Percentiles rank a stretch among this genome's conserved stretches.
phyloP scores from a whole-genome alignment of 1,140 invertebrate genomes.

The Camponotus floridanus region DNA sequence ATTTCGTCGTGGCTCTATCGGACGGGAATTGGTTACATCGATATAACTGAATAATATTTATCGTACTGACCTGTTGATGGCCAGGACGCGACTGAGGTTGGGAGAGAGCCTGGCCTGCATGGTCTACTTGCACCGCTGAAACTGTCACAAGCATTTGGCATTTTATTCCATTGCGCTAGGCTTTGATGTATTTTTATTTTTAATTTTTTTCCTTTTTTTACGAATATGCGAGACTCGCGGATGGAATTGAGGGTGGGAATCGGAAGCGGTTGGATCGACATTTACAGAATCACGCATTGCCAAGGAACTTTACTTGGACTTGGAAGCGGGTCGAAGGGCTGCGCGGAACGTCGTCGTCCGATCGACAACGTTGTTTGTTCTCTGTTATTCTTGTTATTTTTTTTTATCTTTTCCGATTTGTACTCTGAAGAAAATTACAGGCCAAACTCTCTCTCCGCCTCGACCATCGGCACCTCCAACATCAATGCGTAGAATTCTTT shows the following conservation, averaged over 20 bases:
- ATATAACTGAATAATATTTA: conserved; percentile 75
- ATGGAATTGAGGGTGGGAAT: neutral
- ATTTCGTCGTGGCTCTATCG: conserved; percentile 43
- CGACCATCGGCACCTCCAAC: conserved; percentile 70
- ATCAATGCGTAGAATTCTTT: conserved; percentile 75
- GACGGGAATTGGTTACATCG: conserved; percentile 24
- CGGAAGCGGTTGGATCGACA: neutral
- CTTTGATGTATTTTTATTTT: conserved; percentile 27
- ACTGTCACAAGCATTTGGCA: conserved; percentile 85
- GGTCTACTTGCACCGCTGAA: conserved; percentile 86
- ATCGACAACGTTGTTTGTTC: neutral
- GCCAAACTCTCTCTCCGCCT: conserved; percentile 82
- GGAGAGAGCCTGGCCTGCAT: conserved; percentile 86
- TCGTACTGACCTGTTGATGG: conserved; percentile 86
- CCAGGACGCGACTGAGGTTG: conserved; percentile 86
- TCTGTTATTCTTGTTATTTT: neutral
- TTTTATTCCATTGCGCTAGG: conserved; percentile 80
- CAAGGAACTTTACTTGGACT: conserved; percentile 75
- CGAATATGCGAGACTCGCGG: conserved; percentile 18
- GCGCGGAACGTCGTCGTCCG: conserved; percentile 27
- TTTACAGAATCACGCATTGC: conserved; percentile 41
- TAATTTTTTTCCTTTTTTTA: conserved; percentile 43
- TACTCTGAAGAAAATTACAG: conserved; percentile 72
- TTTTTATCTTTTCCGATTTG: conserved; percentile 33
- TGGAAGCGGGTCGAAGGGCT: conserved; percentile 67